These are phyloP conservation scores for Cariama cristata DNA, from an alignment of 2,113 vertebrate genomes.

Conservation along the genomic window DNA sequence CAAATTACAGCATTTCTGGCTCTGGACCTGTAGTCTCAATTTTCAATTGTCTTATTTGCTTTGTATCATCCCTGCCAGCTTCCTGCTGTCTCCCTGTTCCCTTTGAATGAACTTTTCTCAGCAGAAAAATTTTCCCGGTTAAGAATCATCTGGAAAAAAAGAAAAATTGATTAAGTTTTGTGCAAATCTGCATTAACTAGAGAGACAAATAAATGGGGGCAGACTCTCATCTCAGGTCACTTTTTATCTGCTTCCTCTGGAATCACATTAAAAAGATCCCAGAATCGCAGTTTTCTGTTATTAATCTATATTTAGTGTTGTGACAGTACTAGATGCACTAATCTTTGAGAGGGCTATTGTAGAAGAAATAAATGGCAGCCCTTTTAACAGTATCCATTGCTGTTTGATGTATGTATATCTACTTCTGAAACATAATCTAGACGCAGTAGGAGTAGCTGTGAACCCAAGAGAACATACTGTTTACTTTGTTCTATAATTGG, in stretches of 20 bases:
- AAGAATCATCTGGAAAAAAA: background rate
- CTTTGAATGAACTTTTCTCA: background rate
- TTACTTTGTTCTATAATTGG: constrained; percentile 76
- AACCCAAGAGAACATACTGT: constrained; percentile 75
- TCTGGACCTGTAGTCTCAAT: background rate
- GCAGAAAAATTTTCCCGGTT: background rate
- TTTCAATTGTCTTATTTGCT: background rate
- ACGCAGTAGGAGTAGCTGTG: constrained; percentile 35
- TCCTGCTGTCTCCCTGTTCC: background rate
- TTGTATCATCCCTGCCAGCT: background rate
- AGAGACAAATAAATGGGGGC: background rate
- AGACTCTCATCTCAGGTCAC: background rate
- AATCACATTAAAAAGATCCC: background rate
- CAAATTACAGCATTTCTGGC: background rate
- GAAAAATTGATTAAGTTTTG: background rate
- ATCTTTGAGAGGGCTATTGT: background rate
- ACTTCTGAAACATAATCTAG: constrained; percentile 65
- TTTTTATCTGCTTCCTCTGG: background rate
- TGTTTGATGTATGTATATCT: background rate
- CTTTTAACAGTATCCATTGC: background rate
- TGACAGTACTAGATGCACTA: background rate
- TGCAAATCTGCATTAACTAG: background rate
- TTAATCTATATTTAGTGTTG: constrained; percentile 43
- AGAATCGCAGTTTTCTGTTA: background rate
- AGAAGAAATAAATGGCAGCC: background rate